Base-by-base conservation (phyloP, 1,140 invertebrate species). In the Colletes latitarsis region DNA sequence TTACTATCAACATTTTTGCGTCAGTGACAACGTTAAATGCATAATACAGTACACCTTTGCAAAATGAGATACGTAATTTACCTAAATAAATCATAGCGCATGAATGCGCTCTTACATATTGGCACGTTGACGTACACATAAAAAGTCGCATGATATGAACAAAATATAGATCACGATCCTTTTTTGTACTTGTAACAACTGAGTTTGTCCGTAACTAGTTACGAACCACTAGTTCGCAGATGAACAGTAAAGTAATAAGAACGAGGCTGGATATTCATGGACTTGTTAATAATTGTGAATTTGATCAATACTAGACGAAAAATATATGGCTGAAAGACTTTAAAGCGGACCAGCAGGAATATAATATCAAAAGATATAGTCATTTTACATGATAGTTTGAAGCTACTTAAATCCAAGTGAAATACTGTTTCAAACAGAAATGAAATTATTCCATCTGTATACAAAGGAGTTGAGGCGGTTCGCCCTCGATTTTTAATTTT, bases 41-140 rank as follows among this genome's bases (percentile, higher is more conserved):
- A 89, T 91, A 90, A 91, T 90, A 89, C 90, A 89, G 63, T 46
- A 89, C 86, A 85, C 70, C 83, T 53, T 88, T 89, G 81, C 89
- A 90, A 84, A 90, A 89, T 82, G 82, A 86, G 84, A 89, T 84
- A 82, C 82, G 79, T 87, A 88, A 88, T 81, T 67, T 81, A 74
- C 57, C 60, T 86, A 79, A 87, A 78, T 75, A 86, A 87, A 78
- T 77, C 63, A 62, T 79, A 73, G 77, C 77, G 77, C 73, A 63
- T 68, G 39, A 74, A 77, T 10, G 77, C 80, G 77, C 60, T 75
- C 17, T 52, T 87, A 84, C 71, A 70, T 82, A 87, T 84, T 82
- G 85, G 72, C 64, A 84, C 66, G 63, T 75, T 77, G 77, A 71
- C 60, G 19, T 79, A 82, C 43, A 73, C 57, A 74, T 43, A 64